Evolutionary conservation across 2,888 invertebrate species (phyloP), one percentile per base, ranked within the genome.

Genomic region (Hydraecia micacea): DNA sequence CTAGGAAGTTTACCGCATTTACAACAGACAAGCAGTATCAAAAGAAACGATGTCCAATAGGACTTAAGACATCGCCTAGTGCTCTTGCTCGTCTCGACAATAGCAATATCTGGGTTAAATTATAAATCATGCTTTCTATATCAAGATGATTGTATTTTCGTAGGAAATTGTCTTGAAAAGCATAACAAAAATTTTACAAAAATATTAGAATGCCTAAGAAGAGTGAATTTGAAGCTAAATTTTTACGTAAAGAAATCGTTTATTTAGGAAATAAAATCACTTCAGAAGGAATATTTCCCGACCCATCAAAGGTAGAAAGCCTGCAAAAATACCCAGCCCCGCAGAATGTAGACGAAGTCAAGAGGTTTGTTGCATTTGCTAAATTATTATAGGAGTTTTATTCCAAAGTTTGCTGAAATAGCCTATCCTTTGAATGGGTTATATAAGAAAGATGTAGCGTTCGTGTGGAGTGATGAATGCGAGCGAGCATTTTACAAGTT

Each of bases 41-140:
- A 25, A 65, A 39, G 65, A 65, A 65, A 65, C 18, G 65, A 21
- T 63, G 63, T 63, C 63, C 63, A 36, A 63, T 36, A 36, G 36
- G 63, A 21, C 21, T 63, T 18, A 39, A 66, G 15, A 66, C 66
- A 42, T 66, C 42, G 11, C 66, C 66, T 66, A 66, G 66, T 66
- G 66, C 66, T 39, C 46, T 66, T 66, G 25, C 66, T 25, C 66
- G 66, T 66, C 66, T 66, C n/a, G 66, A 42, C 66, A n/a, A 66
- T 66, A 42, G 66, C 66, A 66, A 66, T 66, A 42, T 66, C 66
- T 7, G 66, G 66, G 6, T 66, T 66, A 66, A 66, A 66, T 66
- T 66, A 66, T 66, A 66, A 42, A n/a, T 42, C 42, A 42, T 66
- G 66, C 11, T 66, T 66, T n/a, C 15, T 66, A n/a, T 66, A 66